These are phyloP conservation scores for Rhynchonycteris naso DNA, from an alignment of 2,797 vertebrate species.

Conservation along the genomic window DNA sequence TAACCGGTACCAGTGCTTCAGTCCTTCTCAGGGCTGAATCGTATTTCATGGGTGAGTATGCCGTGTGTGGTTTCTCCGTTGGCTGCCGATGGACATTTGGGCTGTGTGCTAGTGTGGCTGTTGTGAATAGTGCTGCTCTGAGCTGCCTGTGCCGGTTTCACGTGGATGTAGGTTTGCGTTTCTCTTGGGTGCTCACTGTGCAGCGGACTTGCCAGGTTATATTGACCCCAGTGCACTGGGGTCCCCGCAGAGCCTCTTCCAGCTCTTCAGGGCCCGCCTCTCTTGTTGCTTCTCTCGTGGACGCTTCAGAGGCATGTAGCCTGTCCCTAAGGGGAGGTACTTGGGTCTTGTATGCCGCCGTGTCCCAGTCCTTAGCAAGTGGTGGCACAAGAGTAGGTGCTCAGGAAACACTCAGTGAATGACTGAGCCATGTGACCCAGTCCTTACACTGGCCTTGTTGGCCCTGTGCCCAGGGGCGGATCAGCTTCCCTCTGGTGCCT, in stretches of 20 bases:
- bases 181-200: accelerated
- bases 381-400: neutral
- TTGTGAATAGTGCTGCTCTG: neutral
- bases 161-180: accelerated
- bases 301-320: accelerated
- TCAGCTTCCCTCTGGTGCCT: neutral
- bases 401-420: neutral
- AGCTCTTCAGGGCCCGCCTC: neutral
- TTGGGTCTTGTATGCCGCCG: neutral
- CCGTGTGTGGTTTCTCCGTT: accelerated
- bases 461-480: neutral
- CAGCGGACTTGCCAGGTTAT: neutral
- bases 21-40: neutral
- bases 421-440: neutral
- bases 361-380: neutral
- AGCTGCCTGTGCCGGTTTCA: accelerated
- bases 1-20: accelerated
- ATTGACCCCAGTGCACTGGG: neutral
- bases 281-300: too few relatives aligned
- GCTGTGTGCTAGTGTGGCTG: neutral
- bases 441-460: neutral
- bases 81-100: accelerated
- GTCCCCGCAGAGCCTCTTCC: too few relatives aligned
- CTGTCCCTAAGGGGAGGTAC: neutral
- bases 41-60: accelerated